phyloP scores from a whole-genome alignment of 2,797 vertebrate species.

The Halcyon chelicuti region DNA sequence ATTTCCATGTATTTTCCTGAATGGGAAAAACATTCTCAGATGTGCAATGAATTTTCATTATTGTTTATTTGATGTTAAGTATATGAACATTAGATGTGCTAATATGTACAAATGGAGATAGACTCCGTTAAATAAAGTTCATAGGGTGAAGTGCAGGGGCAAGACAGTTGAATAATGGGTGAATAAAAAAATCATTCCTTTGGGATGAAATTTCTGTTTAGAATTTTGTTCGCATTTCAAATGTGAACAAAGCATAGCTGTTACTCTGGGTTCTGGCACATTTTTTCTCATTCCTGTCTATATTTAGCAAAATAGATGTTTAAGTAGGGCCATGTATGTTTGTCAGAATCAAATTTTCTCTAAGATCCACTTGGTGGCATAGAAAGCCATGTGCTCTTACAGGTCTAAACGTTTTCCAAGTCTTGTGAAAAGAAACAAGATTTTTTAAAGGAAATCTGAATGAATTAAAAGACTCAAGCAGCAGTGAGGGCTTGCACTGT shows the following conservation, averaged over 20 bases:
- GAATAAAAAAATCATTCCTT: background rate
- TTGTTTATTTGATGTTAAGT: slow-evolving; percentile 19
- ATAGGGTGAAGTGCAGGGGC: fast-evolving
- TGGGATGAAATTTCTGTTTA: background rate
- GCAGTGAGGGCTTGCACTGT: fast-evolving
- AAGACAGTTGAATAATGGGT: background rate
- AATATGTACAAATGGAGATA: background rate
- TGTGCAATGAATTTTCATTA: slow-evolving; percentile 35
- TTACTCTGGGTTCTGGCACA: background rate
- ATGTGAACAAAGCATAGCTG: background rate
- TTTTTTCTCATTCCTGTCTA: background rate
- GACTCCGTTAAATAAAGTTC: background rate
- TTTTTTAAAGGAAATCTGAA: background rate
- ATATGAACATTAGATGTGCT: background rate
- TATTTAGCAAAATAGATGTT: background rate
- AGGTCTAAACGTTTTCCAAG: background rate
- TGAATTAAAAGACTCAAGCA: background rate
- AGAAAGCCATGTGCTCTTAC: background rate
- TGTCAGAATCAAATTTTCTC: background rate
- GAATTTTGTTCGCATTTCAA: background rate
- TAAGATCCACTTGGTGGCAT: background rate
- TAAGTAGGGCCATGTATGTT: background rate
- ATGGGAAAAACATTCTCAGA: background rate
- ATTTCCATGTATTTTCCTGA: slow-evolving; percentile 57
- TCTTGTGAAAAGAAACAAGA: background rate